Evolutionary conservation across 2,888 invertebrate species (phyloP), one percentile per base, ranked within the genome.

Genomic region (Oscheius myriophilus): DNA sequence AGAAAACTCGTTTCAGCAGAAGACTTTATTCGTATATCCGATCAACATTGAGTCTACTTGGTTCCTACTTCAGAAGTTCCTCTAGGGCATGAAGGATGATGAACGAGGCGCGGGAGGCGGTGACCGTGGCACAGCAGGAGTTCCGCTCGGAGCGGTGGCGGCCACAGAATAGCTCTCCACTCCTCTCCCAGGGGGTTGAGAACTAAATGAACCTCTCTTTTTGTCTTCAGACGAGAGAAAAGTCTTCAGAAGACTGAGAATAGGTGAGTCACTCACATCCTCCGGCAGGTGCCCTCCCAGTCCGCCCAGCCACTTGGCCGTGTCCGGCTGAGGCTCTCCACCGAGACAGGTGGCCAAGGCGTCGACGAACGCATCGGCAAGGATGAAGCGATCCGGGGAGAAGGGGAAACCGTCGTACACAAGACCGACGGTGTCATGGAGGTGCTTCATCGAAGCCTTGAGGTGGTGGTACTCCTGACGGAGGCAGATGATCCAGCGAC

Each of bases 311-410:
- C 73, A 76, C 21, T 67, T 67, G 63, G 73, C 55, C 7, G 62
- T 68, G 45, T 76, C 72, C 42, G 67, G 55, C 25, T 55, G 61
- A 12, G 70, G 51, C 23, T 54, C 59, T 16, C 73, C 78, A 23
- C 68, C 70, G 59, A 78, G 67, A 12, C 72, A 62, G 11, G 71
- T 75, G 26, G 75, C 67, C 57, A 80, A 58, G n/a, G 79, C 81
- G 23, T 81, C 81, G 21, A 79, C 72, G 45, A 81, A 79, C 9
- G 81, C 79, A 46, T 79, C 78, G 42, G 73, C 79, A 49, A 78
- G 66, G 14, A 81, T 71, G 66, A 73, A 81, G 41, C 73, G 75
- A 61, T 75, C 71, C 3, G 71, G 69, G 11, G 69, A 46, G 11
- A 65, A 71, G 12, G 81, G 81, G 65, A 81, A 79, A 6, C 77